Evolutionary conservation across 2,797 vertebrate genomes (phyloP).

Genomic region (Streptopelia turtur): DNA sequence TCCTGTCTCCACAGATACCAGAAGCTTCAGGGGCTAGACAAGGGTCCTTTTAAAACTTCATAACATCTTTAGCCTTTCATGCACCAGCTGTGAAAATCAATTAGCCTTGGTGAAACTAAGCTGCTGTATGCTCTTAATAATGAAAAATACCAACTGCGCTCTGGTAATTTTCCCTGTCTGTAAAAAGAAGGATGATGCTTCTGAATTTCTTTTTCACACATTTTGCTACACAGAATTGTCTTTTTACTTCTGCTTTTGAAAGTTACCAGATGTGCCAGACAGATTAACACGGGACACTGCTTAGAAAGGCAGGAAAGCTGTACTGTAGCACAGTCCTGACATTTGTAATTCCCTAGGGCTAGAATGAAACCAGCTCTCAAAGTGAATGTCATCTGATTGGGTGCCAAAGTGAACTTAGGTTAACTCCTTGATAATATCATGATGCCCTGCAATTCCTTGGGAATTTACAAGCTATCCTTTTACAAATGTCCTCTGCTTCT

Average conservation of each 20-base stretch:
- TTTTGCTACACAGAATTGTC: not conserved
- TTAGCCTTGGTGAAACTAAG: slow-evolving; percentile 67
- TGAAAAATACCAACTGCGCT: slow-evolving; percentile 62
- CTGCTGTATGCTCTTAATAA: slow-evolving; percentile 57
- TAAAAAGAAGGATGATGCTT: slow-evolving; percentile 49
- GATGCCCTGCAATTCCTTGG: slow-evolving; percentile 2
- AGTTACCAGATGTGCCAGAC: slow-evolving; percentile 63
- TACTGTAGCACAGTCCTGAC: slow-evolving; percentile 42
- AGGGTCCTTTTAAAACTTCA: slow-evolving; percentile 63
- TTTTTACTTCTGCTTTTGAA: slow-evolving; percentile 72
- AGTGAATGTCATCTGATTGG: slow-evolving; percentile 53
- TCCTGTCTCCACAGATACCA: not conserved
- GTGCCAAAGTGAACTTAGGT: slow-evolving; percentile 24
- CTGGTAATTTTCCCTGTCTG: slow-evolving; percentile 57
- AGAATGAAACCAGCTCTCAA: slow-evolving; percentile 52
- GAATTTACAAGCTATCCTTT: slow-evolving; percentile 35
- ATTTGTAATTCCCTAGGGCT: slow-evolving; percentile 60
- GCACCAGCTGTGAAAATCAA: slow-evolving; percentile 77
- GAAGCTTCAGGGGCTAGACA: slow-evolving; percentile 32
- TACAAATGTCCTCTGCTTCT: not conserved
- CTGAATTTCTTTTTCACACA: slow-evolving; percentile 60
- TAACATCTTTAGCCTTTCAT: slow-evolving; percentile 53
- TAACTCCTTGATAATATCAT: slow-evolving; percentile 37
- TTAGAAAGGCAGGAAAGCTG: slow-evolving; percentile 49
- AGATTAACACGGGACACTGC: slow-evolving; percentile 67